Evolutionary conservation across 2,113 vertebrate species (phyloP).

Genomic region (Pedionomus torquatus): DNA sequence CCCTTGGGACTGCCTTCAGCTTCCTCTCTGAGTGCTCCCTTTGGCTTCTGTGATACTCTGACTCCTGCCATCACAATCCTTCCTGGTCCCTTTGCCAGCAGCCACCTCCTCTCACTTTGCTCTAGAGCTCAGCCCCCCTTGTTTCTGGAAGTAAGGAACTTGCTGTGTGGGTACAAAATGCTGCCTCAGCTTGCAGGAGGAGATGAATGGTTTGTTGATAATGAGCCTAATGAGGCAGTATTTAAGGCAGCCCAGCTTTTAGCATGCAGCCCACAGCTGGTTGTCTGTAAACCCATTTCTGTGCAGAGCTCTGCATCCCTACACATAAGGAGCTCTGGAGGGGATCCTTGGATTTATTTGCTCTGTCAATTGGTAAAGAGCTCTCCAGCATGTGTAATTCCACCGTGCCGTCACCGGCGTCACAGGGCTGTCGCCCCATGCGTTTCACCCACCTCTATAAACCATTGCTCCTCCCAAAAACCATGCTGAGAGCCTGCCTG

Average conservation of each 20-base stretch:
- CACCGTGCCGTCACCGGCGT: background rate
- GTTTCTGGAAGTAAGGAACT: background rate
- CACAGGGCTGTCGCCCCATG: background rate
- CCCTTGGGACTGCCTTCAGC: background rate
- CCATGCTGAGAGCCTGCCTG: background rate
- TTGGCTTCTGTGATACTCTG: background rate
- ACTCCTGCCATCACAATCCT: background rate
- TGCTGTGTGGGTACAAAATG: background rate
- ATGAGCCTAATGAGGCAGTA: background rate
- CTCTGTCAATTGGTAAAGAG: background rate
- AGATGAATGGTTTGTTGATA: constrained; percentile 2
- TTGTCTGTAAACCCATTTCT: background rate
- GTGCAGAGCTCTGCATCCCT: background rate
- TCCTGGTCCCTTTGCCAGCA: background rate
- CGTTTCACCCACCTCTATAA: background rate
- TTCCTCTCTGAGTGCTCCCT: background rate
- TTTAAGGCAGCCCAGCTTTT: constrained; percentile 18
- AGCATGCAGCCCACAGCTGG: background rate
- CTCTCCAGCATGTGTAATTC: background rate
- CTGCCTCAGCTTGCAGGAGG: constrained; percentile 3
- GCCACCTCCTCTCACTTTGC: background rate
- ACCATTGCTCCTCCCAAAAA: background rate
- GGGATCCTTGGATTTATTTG: background rate
- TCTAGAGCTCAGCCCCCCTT: background rate
- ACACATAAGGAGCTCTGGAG: background rate